Base-by-base conservation (phyloP, 2,888 invertebrate genomes). In the Phengaris arion region DNA sequence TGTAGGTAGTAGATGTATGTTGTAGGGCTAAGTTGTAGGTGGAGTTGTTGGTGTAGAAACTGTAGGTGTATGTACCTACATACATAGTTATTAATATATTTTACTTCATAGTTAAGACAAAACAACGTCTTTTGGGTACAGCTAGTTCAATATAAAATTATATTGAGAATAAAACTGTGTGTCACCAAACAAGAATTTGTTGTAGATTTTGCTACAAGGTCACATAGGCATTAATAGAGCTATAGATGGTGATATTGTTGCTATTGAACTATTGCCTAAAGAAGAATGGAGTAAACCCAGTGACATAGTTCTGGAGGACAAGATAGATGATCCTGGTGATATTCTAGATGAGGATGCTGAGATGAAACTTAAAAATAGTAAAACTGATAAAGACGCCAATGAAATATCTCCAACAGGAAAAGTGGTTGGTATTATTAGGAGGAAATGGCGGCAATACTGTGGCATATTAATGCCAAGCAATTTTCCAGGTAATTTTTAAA, bases 401-500 rank as follows among this genome's bases (percentile, higher is more conserved):
- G 91, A 94, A 69, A 85, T 92, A 6, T 91, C 91, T 0, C 93
- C 93, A 0, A 93, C 93, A 0, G 93, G 93, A 0, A 90, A 89
- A 81, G 93, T 93, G 75, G 98, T 99, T n/a, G 99, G 99, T 1
- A 98, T 99, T 79, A 97, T 99, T 77, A 95, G 97, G 79, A 95
- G 99, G 76, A 99, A 99, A 86, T 99, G 99, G 99, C 94, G 99
- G 64, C 99, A 99, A 85, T 99, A 99, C 89, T 99, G 99, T 91
- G 99, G 99, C 13, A 98, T 99, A 81, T 89, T 99, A 76, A 96
- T 98, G 87, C 95, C 96, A 0, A 97, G 96, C 84, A 94, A 95
- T 35, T 92, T 97, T 68, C 95, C 95, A 86, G 96, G 95, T 91
- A 76, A 77, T 78, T 5, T 35, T 64, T 46, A 46, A 46, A 6